Evolutionary conservation across 1,140 invertebrate species (phyloP).

Genomic region (Dryas iulia): DNA sequence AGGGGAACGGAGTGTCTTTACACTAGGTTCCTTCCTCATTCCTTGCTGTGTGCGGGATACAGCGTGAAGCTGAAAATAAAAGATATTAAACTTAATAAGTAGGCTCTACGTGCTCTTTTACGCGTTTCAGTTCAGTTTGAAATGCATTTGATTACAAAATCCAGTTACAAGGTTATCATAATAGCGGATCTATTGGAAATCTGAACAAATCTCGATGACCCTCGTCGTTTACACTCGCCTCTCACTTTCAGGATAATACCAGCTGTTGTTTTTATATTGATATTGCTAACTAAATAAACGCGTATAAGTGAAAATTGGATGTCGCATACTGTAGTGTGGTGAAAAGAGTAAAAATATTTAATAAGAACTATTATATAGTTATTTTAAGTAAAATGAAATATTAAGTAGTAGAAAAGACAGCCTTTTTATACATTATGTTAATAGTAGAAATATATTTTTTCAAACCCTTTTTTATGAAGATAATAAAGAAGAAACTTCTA

Average conservation of each 20-base stretch:
- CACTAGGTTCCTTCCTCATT: neutral
- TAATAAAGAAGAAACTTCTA: too few relatives aligned
- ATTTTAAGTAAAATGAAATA: too few relatives aligned
- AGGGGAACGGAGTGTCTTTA: neutral
- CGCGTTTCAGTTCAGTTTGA: neutral
- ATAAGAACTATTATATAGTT: too few relatives aligned
- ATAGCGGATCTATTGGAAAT: conserved; percentile 17
- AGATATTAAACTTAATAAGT: neutral
- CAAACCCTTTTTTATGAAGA: too few relatives aligned
- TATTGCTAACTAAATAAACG: too few relatives aligned
- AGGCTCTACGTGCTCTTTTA: neutral
- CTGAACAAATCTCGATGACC: conserved; percentile 9
- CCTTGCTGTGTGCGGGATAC: neutral
- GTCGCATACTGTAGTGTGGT: too few relatives aligned
- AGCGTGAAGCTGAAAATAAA: neutral
- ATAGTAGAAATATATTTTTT: too few relatives aligned
- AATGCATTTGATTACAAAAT: neutral
- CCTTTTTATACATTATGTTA: too few relatives aligned
- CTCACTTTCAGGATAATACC: neutral
- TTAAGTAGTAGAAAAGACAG: too few relatives aligned
- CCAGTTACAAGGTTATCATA: conserved; percentile 1
- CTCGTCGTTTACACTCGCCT: neutral
- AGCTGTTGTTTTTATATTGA: neutral
- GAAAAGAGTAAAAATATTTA: too few relatives aligned
- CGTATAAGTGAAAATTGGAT: too few relatives aligned